Conservation (phyloP, 2,113 vertebrate species). For the Amblyornis subalaris region DNA sequence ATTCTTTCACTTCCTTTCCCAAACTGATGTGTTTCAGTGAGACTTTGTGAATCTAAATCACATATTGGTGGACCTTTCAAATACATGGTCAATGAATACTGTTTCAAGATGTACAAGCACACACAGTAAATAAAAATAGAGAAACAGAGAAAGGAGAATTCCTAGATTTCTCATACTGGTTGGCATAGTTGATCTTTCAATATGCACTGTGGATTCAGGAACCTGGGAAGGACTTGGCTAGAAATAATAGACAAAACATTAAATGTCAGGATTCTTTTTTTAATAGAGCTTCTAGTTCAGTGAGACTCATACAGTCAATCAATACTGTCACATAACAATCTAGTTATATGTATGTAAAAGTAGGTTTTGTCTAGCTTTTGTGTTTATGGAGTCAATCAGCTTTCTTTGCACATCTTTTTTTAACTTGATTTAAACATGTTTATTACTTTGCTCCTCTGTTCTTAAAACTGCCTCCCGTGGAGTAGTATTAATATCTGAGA, state of each 20-base stretch:
- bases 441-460: background rate
- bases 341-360: background rate
- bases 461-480: background rate
- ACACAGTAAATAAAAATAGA: background rate
- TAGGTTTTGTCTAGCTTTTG: background rate
- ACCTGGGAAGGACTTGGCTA: background rate
- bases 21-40: background rate
- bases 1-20: background rate
- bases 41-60: background rate
- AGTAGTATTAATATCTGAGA: background rate
- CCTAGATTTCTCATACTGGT: background rate
- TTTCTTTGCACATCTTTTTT: background rate
- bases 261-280: background rate
- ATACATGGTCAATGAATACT: background rate
- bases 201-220: background rate
- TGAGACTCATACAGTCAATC: background rate
- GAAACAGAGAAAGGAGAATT: background rate
- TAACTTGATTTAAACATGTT: background rate
- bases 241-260: background rate
- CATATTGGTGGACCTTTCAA: background rate
- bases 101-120: background rate
- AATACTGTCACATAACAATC: background rate
- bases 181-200: background rate
- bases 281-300: background rate
- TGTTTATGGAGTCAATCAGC: background rate